A percentile compares a stretch with the other conserved stretches of the same genome.
Evolutionary conservation across 2,797 vertebrate species (phyloP).

Genomic region (Tarsius wallacei): DNA sequence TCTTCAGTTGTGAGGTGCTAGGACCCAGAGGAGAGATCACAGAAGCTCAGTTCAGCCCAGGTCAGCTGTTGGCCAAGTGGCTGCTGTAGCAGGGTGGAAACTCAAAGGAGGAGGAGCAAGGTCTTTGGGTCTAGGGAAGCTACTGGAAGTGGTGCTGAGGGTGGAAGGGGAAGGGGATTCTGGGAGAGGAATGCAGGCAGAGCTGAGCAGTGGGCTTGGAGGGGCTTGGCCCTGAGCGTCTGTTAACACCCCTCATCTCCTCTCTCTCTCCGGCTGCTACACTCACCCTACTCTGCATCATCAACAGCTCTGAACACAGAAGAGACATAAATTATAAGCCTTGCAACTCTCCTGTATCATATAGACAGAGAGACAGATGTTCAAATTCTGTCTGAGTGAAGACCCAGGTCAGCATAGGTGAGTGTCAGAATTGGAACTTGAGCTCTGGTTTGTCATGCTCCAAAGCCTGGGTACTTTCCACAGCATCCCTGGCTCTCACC

Average conservation of each 20-base stretch:
- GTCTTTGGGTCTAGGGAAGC: background rate
- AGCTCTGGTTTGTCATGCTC: background rate
- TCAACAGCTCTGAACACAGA: too few species aligned
- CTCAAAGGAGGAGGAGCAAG: background rate
- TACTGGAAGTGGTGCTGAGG: background rate
- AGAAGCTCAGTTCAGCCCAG: background rate
- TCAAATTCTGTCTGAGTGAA: background rate
- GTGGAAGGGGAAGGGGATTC: background rate
- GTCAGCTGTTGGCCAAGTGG: background rate
- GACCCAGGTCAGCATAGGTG: background rate
- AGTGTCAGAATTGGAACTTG: background rate
- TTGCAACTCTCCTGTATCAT: background rate
- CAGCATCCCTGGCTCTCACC: background rate
- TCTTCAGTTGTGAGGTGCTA: background rate
- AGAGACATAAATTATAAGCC: background rate
- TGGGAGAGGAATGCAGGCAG: too few species aligned
- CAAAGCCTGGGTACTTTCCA: background rate
- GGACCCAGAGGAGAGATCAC: background rate
- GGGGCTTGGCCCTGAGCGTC: background rate
- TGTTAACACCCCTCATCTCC: background rate
- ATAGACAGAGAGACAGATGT: background rate
- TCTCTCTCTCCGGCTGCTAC: background rate
- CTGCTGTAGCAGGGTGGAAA: background rate
- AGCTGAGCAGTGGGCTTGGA: background rate
- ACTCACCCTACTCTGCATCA: background rate